Conservation (phyloP, 2,888 invertebrate genomes). For the Himalopsyche kuldschensis region DNA sequence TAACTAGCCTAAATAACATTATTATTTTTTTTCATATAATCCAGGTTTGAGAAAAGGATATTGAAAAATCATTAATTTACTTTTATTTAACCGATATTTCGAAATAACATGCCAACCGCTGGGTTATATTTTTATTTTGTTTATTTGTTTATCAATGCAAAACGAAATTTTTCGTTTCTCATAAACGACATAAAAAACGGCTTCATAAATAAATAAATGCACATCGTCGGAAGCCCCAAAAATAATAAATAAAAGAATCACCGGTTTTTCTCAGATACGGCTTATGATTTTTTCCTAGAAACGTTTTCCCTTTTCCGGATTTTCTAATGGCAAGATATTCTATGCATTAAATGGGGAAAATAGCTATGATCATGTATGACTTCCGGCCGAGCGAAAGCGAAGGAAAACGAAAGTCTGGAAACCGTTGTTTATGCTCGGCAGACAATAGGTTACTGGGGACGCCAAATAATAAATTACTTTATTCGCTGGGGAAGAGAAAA, state of each 20-base stretch:
- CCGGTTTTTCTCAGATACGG: background rate
- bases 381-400: constrained; percentile 22
- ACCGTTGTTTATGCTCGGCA: constrained; percentile 32
- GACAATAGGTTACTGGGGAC: constrained; percentile 32
- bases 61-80: no score
- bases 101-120: no score
- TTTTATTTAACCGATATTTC: no score
- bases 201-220: background rate
- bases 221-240: background rate
- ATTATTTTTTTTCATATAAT: no score
- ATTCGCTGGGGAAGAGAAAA: constrained; percentile 27
- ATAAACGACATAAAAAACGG: no score
- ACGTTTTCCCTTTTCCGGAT: background rate
- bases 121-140: no score
- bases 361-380: constrained; percentile 27
- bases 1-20: no score
- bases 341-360: constrained; percentile 7
- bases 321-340: constrained; percentile 2
- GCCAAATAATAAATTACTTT: constrained; percentile 34
- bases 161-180: no score
- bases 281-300: background rate
- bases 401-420: background rate
- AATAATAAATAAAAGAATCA: background rate
- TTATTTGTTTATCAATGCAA: no score
- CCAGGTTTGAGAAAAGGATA: no score